These are phyloP conservation scores for Amphibalanus amphitrite DNA, from an alignment of 1,140 invertebrate genomes.

Conservation along the genomic window DNA sequence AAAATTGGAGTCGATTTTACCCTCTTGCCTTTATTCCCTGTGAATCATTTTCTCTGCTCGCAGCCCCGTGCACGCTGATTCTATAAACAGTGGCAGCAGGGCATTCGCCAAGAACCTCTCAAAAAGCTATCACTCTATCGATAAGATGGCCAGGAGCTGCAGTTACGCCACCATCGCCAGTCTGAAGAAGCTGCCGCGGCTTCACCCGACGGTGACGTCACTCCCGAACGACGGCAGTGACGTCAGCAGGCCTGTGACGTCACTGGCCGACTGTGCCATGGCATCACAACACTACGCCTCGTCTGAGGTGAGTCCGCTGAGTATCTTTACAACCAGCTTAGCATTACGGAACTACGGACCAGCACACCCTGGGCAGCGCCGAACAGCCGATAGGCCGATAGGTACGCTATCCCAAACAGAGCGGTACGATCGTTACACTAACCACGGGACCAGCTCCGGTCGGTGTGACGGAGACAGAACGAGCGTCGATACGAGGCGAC, in stretches of 20 bases:
- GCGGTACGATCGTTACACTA: no score
- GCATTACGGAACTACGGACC: no score
- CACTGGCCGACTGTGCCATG: not conserved
- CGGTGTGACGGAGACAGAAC: no score
- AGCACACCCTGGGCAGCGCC: no score
- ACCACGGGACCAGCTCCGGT: no score
- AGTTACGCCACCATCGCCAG: not conserved
- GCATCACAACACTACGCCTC: not conserved
- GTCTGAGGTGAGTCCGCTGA: not conserved
- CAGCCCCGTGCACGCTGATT: not conserved
- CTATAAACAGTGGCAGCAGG: not conserved
- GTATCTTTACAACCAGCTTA: no score
- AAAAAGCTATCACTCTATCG: not conserved
- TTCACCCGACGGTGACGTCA: not conserved
- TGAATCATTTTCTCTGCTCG: no score
- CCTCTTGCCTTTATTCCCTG: no score
- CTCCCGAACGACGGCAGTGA: not conserved
- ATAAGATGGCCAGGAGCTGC: not conserved
- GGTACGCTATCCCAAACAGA: no score
- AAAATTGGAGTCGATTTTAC: no score
- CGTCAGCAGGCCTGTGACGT: not conserved
- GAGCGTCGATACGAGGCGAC: no score
- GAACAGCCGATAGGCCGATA: no score
- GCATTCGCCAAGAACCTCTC: not conserved
- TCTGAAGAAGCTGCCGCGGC: not conserved